Evolutionary conservation across 2,888 invertebrate genomes (phyloP).

Genomic region (Andrena minutula): DNA sequence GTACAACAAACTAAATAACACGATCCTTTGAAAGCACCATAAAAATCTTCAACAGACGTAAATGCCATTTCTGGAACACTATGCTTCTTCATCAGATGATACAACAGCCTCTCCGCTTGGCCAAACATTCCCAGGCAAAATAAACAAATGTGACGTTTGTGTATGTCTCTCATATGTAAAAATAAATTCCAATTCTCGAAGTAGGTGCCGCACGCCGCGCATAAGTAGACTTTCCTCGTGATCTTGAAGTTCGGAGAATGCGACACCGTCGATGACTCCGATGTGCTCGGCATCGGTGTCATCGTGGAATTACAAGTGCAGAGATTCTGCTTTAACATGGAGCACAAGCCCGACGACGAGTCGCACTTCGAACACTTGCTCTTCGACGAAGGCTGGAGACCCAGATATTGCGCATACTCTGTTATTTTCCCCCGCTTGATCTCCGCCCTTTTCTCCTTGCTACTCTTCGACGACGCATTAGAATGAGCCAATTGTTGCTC

Average conservation of each 20-base stretch:
- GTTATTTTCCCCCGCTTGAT: constrained; percentile 80
- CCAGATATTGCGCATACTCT: constrained; percentile 91
- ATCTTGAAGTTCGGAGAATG: constrained; percentile 87
- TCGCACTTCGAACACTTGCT: constrained; percentile 91
- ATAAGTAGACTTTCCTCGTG: constrained; percentile 92
- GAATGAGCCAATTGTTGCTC: constrained; percentile 51
- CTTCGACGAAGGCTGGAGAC: constrained; percentile 87
- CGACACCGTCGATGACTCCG: constrained; percentile 84
- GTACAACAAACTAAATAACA: constrained; percentile 93
- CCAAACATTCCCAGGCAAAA: constrained; percentile 94
- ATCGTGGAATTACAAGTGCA: constrained; percentile 86
- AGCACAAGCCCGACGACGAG: constrained; percentile 88
- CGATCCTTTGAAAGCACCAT: constrained; percentile 88
- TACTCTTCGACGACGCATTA: constrained; percentile 60
- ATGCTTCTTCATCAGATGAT: constrained; percentile 92
- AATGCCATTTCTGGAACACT: constrained; percentile 90
- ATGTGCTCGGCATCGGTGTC: constrained; percentile 82
- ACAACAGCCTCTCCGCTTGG: constrained; percentile 91
- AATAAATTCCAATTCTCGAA: constrained; percentile 95
- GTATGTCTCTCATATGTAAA: constrained; percentile 93
- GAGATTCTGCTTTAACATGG: constrained; percentile 90
- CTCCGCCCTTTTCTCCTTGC: constrained; percentile 68
- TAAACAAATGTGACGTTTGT: constrained; percentile 92
- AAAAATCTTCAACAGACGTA: constrained; percentile 89
- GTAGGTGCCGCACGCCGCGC: constrained; percentile 93